Percentiles rank a stretch among this genome's conserved stretches.
These are phyloP conservation scores for Drosophila nigromelanica DNA, from an alignment of 1,140 invertebrate species.

Conservation along the genomic window DNA sequence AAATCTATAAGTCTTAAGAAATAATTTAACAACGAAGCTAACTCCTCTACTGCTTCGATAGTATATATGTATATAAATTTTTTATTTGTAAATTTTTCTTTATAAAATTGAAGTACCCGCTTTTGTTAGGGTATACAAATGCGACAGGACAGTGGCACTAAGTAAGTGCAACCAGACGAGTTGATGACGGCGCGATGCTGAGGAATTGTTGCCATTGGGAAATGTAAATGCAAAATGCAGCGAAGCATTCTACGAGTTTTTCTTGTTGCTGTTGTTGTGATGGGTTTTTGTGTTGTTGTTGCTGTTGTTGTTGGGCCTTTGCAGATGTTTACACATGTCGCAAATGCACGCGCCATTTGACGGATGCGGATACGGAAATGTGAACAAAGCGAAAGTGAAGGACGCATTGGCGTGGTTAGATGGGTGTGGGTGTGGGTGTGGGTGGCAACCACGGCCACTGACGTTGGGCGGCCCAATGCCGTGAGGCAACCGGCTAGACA, in stretches of 20 bases:
- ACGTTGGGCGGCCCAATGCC: conserved; percentile 22
- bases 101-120: background rate
- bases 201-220: conserved; percentile 58
- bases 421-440: background rate
- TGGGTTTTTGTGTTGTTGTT: conserved; percentile 11
- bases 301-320: conserved; percentile 17
- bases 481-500: conserved; percentile 50
- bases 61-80: background rate
- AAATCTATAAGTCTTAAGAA: too few relatives aligned
- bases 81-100: background rate
- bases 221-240: conserved; percentile 53
- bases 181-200: conserved; percentile 31
- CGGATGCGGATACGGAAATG: conserved; percentile 65
- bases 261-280: conserved; percentile 19
- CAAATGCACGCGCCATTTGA: conserved; percentile 52
- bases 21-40: too few relatives aligned
- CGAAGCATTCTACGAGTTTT: conserved; percentile 44
- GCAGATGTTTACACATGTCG: conserved; percentile 44
- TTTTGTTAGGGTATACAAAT: background rate
- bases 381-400: conserved; percentile 81
- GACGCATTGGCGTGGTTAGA: conserved; percentile 45
- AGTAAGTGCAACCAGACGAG: conserved; percentile 11
- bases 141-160: conserved; percentile 1
- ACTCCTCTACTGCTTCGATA: background rate
- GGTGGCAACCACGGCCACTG: background rate